Base-by-base conservation (phyloP, 64 coral and sea anemone genomes). In the Montipora foliosa region DNA sequence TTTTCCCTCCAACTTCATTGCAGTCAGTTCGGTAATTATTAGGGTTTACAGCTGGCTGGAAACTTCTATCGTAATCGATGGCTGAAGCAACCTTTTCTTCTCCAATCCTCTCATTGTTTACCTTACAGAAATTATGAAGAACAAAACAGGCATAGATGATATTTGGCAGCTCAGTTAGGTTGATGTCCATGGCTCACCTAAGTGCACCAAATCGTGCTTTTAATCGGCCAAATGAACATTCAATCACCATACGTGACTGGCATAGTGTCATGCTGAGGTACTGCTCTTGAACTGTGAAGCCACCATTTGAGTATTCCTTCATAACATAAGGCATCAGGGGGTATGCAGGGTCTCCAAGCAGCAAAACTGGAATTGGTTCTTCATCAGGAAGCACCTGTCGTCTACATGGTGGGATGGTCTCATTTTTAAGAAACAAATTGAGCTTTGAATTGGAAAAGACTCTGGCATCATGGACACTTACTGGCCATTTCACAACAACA, bases 141-240 rank as follows among this genome's bases (percentile, higher is more conserved):
- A 93, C 51, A 88, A 93, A 93, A 77, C 85, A 93, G 72, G 92
- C 77, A 88, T 88, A 88, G 51, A 93, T 93, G 69, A 93, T 80
- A 3, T 55, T 46, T 45, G 92, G 77, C 44, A 88, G 6, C 14
- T 48, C 61, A n/a, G 88, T 17, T 24, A 93, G 84, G 57, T 75
- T 73, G 50, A 93, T 68, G 91, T 87, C 64, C 74, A 93, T 47
- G 24, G 49, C 61, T 50, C 13, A 70, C 44, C 82, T 87, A 22
- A 87, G 74, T 53, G 79, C 79, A 11, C 53, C 16, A 73, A 83
- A 93, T 67, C 91, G 79, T 79, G 82, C 79, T 81, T 90, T 71
- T 1, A 85, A 19, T n/a, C 66, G 4, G 3, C 83, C 83, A 87
- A 73, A 87, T 5, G 83, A 64, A 72, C 83, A 87, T 87, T 87